phyloP scores from a whole-genome alignment of 2,888 invertebrate species.

The Agriopis leucophaearia region DNA sequence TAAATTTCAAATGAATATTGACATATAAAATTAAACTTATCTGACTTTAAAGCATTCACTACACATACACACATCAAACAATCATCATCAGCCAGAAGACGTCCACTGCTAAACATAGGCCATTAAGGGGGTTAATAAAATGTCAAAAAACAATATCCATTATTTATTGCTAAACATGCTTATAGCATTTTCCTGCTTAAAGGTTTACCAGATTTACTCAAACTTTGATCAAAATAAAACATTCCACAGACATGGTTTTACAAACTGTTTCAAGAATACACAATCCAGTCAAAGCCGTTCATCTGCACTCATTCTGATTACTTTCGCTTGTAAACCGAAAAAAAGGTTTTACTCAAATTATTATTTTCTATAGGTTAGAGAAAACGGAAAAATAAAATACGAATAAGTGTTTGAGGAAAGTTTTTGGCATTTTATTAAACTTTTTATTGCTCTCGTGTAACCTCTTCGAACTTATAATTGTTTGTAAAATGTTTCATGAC shows the following conservation, averaged over 20 bases:
- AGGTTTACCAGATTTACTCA: background rate
- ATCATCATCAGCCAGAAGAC: too few species aligned
- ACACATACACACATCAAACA: too few species aligned
- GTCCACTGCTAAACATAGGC: too few species aligned
- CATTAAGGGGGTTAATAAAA: too few species aligned
- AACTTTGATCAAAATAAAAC: constrained; percentile 7
- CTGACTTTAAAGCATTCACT: too few species aligned
- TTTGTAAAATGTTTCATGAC: constrained; percentile 7
- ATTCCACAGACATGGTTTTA: constrained; percentile 3
- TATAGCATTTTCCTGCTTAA: too few species aligned
- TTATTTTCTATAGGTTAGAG: constrained; percentile 47
- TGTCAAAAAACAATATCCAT: too few species aligned
- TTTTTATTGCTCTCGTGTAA: constrained; percentile 39
- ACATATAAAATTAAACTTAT: too few species aligned
- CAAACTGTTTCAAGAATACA: constrained; percentile 32
- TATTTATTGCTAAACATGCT: too few species aligned
- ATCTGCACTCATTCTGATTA: constrained; percentile 60
- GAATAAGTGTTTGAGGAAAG: constrained; percentile 1
- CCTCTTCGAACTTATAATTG: constrained; percentile 45
- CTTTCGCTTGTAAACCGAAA: constrained; percentile 49
- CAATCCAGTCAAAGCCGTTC: constrained; percentile 44
- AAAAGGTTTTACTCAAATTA: constrained; percentile 50
- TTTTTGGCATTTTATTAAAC: constrained; percentile 30
- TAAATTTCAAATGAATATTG: too few species aligned
- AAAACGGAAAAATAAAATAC: constrained; percentile 37